Evolutionary conservation across 37 sponge, comb jelly and placozoan genomes (phyloP), one percentile per base, ranked within the genome.

Genomic region (Crambe crambe): DNA sequence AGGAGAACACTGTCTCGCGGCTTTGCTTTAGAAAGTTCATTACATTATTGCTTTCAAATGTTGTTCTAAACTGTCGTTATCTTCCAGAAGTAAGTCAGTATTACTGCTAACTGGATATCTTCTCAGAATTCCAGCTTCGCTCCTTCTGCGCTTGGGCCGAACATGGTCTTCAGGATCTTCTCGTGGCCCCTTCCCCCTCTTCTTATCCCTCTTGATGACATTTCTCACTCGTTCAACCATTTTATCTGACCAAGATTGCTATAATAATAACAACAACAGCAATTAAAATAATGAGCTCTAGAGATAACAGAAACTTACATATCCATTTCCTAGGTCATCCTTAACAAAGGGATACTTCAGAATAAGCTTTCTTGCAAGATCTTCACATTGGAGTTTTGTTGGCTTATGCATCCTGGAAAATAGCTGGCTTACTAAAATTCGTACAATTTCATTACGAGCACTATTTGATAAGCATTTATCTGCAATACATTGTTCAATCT

Each of bases 301-400:
- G 6, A 54, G 10, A 18, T 41, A 30, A 15, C n/a, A 40, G 20
- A 2, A 8, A 69, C 74, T 74, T 65, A 74, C 75, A 74, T 82
- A 82, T 63, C 83, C 75, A 41, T 39, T 74, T 43, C 75, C 83
- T 3, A 82, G 62, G 68, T 73, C 68, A 74, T 82, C 83, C 57
- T 58, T 82, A 74, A 82, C 73, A 43, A 82, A 82, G 21, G 83
- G 83, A 37, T 82, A 82, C 38, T 82, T 82, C 29, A 82, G 66
- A 65, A 82, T 82, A 2, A 82, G 67, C 29, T 38, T 44, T 42
- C 75, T 40, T 42, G 68, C 75, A 18, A 74, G 40, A 20, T 32
- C 21, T 42, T 74, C 83, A 23, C 35, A 63, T 36, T 74, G 66
- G 1, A 37, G 3, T 65, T 26, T 39, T 17, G 37, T 43, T 32